phyloP scores from a whole-genome alignment of 2,797 vertebrate genomes.

The Rhinoraja longicauda region DNA sequence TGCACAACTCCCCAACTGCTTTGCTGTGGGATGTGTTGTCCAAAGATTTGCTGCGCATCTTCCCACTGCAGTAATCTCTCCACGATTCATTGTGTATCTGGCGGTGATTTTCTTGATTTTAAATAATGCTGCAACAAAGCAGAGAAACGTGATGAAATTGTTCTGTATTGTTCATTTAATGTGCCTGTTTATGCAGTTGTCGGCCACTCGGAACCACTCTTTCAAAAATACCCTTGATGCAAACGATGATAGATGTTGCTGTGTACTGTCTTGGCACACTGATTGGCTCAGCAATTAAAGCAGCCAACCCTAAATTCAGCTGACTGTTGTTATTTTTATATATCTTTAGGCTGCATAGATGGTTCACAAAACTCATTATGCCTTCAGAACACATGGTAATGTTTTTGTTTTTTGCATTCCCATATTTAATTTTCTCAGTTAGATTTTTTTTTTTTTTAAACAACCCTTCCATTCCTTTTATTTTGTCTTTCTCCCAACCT shows the following conservation, averaged over 20 bases:
- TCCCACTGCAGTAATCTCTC: not conserved
- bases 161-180: not conserved
- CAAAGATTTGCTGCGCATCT: not conserved
- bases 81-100: not conserved
- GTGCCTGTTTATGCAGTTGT: not conserved
- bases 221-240: not conserved
- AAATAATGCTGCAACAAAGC: not conserved
- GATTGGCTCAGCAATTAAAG: not conserved
- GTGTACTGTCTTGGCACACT: not conserved
- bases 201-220: not conserved
- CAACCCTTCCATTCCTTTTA: conserved; percentile 5
- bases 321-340: not conserved
- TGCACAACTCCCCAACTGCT: not conserved
- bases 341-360: not conserved
- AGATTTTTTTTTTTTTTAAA: not conserved
- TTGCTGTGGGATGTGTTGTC: not conserved
- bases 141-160: not conserved
- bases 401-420: not conserved
- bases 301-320: not conserved
- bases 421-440: conserved; percentile 20
- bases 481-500: not conserved
- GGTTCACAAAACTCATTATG: conserved; percentile 8
- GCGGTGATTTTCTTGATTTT: not conserved
- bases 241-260: not conserved
- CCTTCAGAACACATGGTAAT: not conserved